Percentiles rank a stretch among this genome's conserved stretches.
phyloP scores from a whole-genome alignment of 1,140 invertebrate genomes.

The Drosophila bifasciata region DNA sequence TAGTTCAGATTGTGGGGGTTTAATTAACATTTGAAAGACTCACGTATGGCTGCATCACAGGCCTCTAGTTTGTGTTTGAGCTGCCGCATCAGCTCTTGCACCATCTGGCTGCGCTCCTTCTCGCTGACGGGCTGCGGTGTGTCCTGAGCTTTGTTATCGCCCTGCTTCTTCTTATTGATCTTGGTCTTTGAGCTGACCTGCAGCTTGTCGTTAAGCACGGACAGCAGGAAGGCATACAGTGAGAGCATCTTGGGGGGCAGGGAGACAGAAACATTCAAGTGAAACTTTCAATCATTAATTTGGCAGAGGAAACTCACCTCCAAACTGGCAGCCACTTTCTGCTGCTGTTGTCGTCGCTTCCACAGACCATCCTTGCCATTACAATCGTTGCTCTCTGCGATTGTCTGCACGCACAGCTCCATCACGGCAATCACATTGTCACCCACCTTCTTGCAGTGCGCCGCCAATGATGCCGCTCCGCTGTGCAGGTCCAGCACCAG shows the following conservation, averaged over 20 bases:
- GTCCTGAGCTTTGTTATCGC: conserved; percentile 52
- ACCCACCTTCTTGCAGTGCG: conserved; percentile 65
- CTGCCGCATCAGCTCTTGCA: conserved; percentile 75
- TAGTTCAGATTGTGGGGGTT: neutral
- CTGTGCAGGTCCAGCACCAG: conserved; percentile 69
- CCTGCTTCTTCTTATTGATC: conserved; percentile 60
- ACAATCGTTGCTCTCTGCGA: conserved; percentile 68
- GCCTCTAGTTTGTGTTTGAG: conserved; percentile 75
- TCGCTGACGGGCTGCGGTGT: conserved; percentile 59
- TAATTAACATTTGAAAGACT: conserved; percentile 9
- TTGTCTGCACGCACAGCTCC: conserved; percentile 57
- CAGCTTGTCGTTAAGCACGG: conserved; percentile 77
- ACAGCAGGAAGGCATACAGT: conserved; percentile 78
- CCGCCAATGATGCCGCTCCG: conserved; percentile 44
- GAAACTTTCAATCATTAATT: no score
- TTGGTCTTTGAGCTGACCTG: conserved; percentile 67
- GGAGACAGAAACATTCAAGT: neutral
- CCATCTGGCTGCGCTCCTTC: conserved; percentile 75
- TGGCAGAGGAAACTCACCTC: conserved; percentile 53
- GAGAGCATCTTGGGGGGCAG: conserved; percentile 74
- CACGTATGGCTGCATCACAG: conserved; percentile 73
- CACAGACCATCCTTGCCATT: conserved; percentile 69
- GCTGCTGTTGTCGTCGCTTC: conserved; percentile 67
- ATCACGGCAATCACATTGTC: conserved; percentile 61
- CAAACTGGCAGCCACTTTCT: conserved; percentile 67